Percentiles rank a stretch among this genome's conserved stretches.
phyloP scores from a whole-genome alignment of 2,113 vertebrate species.

The Callionymus lyra region DNA sequence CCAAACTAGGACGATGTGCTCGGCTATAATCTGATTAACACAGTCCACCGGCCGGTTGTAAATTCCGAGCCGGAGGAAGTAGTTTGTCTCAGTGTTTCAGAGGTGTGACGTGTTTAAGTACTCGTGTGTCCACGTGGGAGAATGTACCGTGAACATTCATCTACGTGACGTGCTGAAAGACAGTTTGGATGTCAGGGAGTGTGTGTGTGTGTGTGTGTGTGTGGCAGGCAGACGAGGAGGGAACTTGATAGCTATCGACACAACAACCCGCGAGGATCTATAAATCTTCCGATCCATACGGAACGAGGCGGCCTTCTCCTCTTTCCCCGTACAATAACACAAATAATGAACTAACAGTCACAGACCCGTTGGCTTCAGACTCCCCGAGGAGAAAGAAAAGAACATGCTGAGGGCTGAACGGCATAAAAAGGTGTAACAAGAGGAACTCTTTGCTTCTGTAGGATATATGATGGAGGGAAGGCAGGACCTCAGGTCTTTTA shows the following conservation, averaged over 20 bases:
- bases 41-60: conserved; percentile 27
- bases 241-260: conserved; percentile 31
- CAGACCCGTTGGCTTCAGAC: conserved; percentile 46
- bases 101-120: conserved; percentile 28
- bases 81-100: conserved; percentile 34
- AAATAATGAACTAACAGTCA: conserved; percentile 64
- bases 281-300: conserved; percentile 53
- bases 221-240: too few relatives aligned
- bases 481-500: conserved; percentile 49
- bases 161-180: conserved; percentile 9
- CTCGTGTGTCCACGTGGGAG: conserved; percentile 26
- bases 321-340: conserved; percentile 52
- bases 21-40: conserved; percentile 48
- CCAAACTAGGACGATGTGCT: conserved; percentile 30
- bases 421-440: conserved; percentile 25
- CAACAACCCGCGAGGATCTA: conserved; percentile 16
- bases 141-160: conserved; percentile 10
- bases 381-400: conserved; percentile 33
- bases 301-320: conserved; percentile 38
- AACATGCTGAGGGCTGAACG: conserved; percentile 21
- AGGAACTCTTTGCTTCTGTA: conserved; percentile 49
- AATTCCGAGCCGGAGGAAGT: conserved; percentile 32
- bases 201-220: too few relatives aligned
- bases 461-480: conserved; percentile 62
- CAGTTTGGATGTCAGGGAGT: conserved; percentile 2